phyloP scores from a whole-genome alignment of 2,113 vertebrate genomes.

The Nibea coibor region DNA sequence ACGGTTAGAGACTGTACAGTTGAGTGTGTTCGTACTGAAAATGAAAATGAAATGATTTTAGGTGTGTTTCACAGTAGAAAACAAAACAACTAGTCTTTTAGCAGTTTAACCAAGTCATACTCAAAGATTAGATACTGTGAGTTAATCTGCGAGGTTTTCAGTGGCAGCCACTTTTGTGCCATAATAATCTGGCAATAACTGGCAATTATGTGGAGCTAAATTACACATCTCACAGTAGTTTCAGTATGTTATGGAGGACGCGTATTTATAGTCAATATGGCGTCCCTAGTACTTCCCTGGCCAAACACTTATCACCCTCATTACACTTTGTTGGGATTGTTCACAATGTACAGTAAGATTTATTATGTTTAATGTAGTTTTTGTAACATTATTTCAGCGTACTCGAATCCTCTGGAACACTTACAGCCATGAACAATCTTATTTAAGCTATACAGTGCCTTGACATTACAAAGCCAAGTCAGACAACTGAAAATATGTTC shows the following conservation, averaged over 20 bases:
- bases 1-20: conserved; percentile 6
- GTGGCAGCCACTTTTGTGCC: conserved; percentile 9
- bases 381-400: conserved; percentile 56
- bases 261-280: conserved; percentile 27
- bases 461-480: conserved; percentile 75
- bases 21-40: conserved; percentile 39
- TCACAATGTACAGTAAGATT: conserved; percentile 64
- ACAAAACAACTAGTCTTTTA: conserved; percentile 32
- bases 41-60: conserved; percentile 8
- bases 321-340: conserved; percentile 39
- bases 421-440: conserved; percentile 76
- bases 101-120: neutral
- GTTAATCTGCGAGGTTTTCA: neutral
- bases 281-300: conserved; percentile 4
- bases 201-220: conserved; percentile 10
- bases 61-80: conserved; percentile 19
- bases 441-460: conserved; percentile 79
- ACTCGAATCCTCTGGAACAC: conserved; percentile 68
- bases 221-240: conserved; percentile 24
- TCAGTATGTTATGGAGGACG: neutral
- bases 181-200: conserved; percentile 20
- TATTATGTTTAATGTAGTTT: conserved; percentile 58
- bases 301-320: conserved; percentile 45
- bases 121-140: conserved; percentile 4
- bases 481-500: conserved; percentile 59